Percentiles rank a stretch among this genome's conserved stretches.
Evolutionary conservation across 37 sponge, comb jelly and placozoan genomes (phyloP).

Genomic region (Bolinopsis microptera): DNA sequence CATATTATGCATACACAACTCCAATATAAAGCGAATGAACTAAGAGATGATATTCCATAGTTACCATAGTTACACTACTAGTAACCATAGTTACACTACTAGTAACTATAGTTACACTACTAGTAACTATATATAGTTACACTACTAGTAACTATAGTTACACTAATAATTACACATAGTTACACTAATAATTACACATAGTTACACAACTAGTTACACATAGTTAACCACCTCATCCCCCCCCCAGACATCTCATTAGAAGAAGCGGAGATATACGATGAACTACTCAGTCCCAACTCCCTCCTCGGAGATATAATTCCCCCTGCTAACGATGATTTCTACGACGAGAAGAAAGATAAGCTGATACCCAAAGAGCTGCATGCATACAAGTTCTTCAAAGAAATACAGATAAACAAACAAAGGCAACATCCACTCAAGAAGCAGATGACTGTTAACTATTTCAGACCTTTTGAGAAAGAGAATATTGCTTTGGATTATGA

Average conservation of each 20-base stretch:
- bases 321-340: conserved; percentile 23
- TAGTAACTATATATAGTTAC: too few relatives aligned
- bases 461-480: conserved; percentile 15
- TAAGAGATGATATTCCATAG: too few relatives aligned
- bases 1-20: too few relatives aligned
- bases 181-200: too few relatives aligned
- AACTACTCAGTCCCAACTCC: conserved; percentile 28
- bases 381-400: conserved; percentile 27
- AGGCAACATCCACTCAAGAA: conserved; percentile 29
- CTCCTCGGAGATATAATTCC: conserved; percentile 38
- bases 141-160: too few relatives aligned
- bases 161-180: too few relatives aligned
- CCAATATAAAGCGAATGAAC: too few relatives aligned
- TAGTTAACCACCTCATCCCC: too few relatives aligned
- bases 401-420: conserved; percentile 10
- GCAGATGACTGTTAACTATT: conserved; percentile 39
- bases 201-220: too few relatives aligned
- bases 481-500: conserved; percentile 1
- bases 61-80: too few relatives aligned
- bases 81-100: too few relatives aligned
- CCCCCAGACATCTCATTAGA: conserved; percentile 25
- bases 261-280: conserved; percentile 59
- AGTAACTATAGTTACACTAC: too few relatives aligned
- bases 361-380: conserved; percentile 53
- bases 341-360: conserved; percentile 58